Evolutionary conservation across 2,797 vertebrate species (phyloP).

Genomic region (Myioborus miniatus): DNA sequence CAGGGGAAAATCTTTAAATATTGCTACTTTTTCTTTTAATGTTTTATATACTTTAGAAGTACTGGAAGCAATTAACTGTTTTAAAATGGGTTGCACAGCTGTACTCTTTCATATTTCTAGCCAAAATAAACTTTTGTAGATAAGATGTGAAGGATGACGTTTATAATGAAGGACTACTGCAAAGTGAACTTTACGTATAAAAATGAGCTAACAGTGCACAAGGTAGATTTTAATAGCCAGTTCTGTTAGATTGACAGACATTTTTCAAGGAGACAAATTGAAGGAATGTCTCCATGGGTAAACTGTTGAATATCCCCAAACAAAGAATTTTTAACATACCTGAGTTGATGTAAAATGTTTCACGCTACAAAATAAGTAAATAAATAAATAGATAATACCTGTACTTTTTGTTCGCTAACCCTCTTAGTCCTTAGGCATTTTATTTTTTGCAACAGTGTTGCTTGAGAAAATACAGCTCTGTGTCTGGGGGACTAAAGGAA

Average conservation of each 20-base stretch:
- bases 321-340: background rate
- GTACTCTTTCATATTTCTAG: background rate
- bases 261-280: constrained; percentile 37
- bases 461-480: background rate
- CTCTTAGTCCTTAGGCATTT: background rate
- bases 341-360: background rate
- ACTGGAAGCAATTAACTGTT: background rate
- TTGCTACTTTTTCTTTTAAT: background rate
- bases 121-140: constrained; percentile 5
- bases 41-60: background rate
- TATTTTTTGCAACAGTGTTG: background rate
- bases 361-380: background rate
- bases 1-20: background rate
- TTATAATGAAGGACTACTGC: background rate
- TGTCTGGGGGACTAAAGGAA: background rate
- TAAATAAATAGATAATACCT: background rate
- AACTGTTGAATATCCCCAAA: constrained; percentile 5
- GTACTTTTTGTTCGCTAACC: background rate
- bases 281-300: background rate
- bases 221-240: constrained; percentile 26
- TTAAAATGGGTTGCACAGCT: background rate
- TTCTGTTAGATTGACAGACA: background rate
- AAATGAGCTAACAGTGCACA: background rate
- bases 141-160: background rate
- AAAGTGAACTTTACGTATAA: background rate